These are phyloP conservation scores for Troides aeacus DNA, from an alignment of 2,888 invertebrate species.

Conservation along the genomic window DNA sequence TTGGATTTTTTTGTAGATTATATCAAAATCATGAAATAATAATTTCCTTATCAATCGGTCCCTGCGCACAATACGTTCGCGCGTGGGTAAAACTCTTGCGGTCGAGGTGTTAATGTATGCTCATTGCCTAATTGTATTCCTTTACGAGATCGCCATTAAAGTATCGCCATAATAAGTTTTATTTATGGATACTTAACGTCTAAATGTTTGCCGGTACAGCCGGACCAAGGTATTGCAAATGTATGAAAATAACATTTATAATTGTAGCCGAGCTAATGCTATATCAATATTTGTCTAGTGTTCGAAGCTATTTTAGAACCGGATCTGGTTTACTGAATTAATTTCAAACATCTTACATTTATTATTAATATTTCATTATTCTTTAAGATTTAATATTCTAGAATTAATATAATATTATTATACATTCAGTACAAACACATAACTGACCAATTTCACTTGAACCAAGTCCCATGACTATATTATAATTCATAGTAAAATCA, in stretches of 20 bases:
- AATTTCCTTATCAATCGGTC: conserved; percentile 1
- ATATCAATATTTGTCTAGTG: not conserved
- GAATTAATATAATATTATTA: not conserved
- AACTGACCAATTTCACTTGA: not conserved
- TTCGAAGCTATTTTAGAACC: not conserved
- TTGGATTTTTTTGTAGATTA: too few relatives aligned
- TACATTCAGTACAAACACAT: not conserved
- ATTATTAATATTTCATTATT: not conserved
- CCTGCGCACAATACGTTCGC: conserved; percentile 29
- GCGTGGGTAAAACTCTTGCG: conserved; percentile 66
- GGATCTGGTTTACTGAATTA: not conserved
- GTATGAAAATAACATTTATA: conserved; percentile 7
- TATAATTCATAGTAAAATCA: too few relatives aligned
- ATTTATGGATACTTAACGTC: conserved; percentile 59
- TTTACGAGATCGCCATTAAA: conserved; percentile 69
- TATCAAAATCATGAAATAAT: not conserved
- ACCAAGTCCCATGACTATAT: not conserved
- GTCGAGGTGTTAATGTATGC: conserved; percentile 74
- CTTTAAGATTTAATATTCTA: not conserved
- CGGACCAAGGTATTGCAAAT: conserved; percentile 2
- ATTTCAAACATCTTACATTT: not conserved
- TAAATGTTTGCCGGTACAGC: conserved; percentile 30
- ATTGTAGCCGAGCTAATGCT: not conserved
- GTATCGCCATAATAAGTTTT: conserved; percentile 31
- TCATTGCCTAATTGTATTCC: conserved; percentile 77